phyloP scores from a whole-genome alignment of 1,140 invertebrate species.

The Drosophila takahashii region DNA sequence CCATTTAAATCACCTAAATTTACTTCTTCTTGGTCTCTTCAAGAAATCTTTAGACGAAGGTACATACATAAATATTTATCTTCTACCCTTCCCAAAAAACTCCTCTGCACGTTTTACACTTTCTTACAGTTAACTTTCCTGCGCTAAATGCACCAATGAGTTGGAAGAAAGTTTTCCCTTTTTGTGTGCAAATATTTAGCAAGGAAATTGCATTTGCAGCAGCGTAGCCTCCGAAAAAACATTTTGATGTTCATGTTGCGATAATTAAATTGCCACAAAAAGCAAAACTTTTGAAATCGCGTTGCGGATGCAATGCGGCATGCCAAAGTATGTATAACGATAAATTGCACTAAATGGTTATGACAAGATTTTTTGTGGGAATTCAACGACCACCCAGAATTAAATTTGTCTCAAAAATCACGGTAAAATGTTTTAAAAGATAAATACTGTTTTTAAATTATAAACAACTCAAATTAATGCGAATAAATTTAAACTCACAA shows the following conservation, averaged over 20 bases:
- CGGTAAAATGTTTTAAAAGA: neutral
- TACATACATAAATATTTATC: neutral
- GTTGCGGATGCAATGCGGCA: slow-evolving; percentile 32
- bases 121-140: neutral
- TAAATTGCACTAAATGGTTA: slow-evolving; percentile 1
- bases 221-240: slow-evolving; percentile 9
- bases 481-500: neutral
- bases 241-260: slow-evolving; percentile 8
- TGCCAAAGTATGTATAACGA: slow-evolving; percentile 4
- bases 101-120: neutral
- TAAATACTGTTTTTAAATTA: too few relatives aligned
- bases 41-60: neutral
- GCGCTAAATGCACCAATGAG: neutral
- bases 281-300: slow-evolving; percentile 18
- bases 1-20: too few relatives aligned
- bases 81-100: neutral
- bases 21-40: too few relatives aligned
- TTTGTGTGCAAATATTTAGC: slow-evolving; percentile 18
- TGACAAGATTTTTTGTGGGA: neutral
- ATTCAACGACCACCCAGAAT: neutral
- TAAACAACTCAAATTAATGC: too few relatives aligned
- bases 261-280: slow-evolving; percentile 38
- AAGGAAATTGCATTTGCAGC: slow-evolving; percentile 30
- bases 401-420: neutral
- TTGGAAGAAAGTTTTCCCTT: slow-evolving; percentile 5